These are phyloP conservation scores for Notodonta dromedarius DNA, from an alignment of 2,888 invertebrate species.

Conservation along the genomic window DNA sequence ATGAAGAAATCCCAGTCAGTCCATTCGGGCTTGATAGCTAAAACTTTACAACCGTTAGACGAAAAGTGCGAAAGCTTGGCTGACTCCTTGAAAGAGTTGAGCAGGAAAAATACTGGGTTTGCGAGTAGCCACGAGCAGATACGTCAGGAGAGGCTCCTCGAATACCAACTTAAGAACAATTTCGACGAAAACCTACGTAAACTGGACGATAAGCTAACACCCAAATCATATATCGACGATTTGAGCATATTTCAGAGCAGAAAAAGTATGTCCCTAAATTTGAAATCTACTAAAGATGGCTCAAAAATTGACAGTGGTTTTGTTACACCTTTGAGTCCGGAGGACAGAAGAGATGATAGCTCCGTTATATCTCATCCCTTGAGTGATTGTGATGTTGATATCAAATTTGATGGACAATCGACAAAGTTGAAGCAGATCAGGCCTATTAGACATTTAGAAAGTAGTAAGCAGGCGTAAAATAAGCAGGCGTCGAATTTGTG, in stretches of 20 bases:
- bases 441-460: conserved; percentile 59
- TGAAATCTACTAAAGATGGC: conserved; percentile 53
- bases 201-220: conserved; percentile 60
- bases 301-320: conserved; percentile 84
- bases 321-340: conserved; percentile 86
- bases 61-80: conserved; percentile 60
- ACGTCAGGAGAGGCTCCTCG: conserved; percentile 84
- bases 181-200: conserved; percentile 76
- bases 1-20: conserved; percentile 79
- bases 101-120: conserved; percentile 77
- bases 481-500: conserved; percentile 16
- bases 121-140: conserved; percentile 88
- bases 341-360: conserved; percentile 67
- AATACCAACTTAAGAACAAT: conserved; percentile 75
- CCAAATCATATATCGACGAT: conserved; percentile 63
- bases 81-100: conserved; percentile 66
- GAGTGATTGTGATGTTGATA: conserved; percentile 91
- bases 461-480: background rate
- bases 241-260: conserved; percentile 62
- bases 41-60: conserved; percentile 66
- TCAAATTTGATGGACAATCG: conserved; percentile 90
- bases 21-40: conserved; percentile 71
- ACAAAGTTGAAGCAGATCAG: conserved; percentile 91
- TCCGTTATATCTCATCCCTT: conserved; percentile 87
- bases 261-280: conserved; percentile 69